Conservation (phyloP, 2,113 vertebrate species). For the Calyptomena viridis region DNA sequence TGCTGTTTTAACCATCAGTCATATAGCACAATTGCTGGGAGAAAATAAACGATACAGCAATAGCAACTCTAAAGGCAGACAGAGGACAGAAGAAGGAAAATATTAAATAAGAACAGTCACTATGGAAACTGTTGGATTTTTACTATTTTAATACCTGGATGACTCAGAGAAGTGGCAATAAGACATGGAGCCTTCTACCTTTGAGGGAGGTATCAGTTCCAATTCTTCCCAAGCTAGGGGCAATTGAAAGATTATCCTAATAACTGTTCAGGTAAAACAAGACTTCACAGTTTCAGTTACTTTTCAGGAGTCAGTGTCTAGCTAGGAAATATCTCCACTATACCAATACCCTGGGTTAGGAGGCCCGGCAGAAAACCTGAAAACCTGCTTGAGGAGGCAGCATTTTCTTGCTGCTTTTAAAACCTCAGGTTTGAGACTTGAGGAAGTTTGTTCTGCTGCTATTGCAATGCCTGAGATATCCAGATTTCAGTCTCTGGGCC, state of each 20-base stretch:
- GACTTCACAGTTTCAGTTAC: not conserved
- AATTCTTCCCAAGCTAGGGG: not conserved
- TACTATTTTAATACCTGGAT: slow-evolving; percentile 49
- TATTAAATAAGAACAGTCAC: slow-evolving; percentile 55
- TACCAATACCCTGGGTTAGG: not conserved
- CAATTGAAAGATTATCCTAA: not conserved
- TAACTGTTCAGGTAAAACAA: not conserved
- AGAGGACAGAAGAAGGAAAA: slow-evolving; percentile 29
- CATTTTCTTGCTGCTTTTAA: not conserved
- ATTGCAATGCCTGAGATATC: not conserved
- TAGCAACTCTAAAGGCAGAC: slow-evolving; percentile 21
- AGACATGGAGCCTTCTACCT: not conserved
- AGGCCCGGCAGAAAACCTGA: not conserved
- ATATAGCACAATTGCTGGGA: not conserved
- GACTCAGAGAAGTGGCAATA: slow-evolving; percentile 18
- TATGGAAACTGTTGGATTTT: slow-evolving; percentile 49
- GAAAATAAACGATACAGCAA: not conserved
- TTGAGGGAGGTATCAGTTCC: not conserved
- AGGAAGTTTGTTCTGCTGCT: not conserved
- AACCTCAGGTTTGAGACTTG: not conserved
- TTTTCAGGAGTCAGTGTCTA: not conserved
- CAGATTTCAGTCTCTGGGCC: not conserved
- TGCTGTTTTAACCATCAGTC: slow-evolving; percentile 16
- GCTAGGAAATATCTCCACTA: not conserved
- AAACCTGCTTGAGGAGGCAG: not conserved